Base-by-base conservation (phyloP, 2,797 vertebrate genomes). In the Malurus leucopterus region DNA sequence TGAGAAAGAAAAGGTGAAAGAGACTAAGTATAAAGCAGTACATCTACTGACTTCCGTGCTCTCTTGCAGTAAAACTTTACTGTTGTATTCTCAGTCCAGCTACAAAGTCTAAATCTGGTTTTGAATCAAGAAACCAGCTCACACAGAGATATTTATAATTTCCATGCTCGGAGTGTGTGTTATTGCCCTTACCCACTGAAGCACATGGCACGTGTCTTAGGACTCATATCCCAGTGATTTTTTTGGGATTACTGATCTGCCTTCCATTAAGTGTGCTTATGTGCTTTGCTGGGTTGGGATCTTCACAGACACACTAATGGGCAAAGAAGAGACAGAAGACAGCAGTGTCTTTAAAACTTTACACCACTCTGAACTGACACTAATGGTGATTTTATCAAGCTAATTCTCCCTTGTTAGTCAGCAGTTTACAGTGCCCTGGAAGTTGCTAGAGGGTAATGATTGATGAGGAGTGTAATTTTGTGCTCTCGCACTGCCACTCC, bases 321-420 rank as follows among this genome's bases (percentile, higher is more conserved):
- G 63, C 30, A 43, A 82, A 59, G 41, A 50, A 89, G 44, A 91
- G 53, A 85, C 36, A 82, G 69, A 75, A 68, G 83, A 92, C 64
- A 94, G 85, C 64, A 70, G 5, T 30, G 41, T 64, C 82, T 94
- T 88, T 88, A 86, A 88, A 93, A 91, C 88, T 91, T 94, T 75
- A 91, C 84, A 79, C 92, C 84, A 83, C 57, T 88, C 83, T 78
- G 62, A 95, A 65, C 75, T 93, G 94, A 95, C 95, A 95, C 88
- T 95, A 96, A 97, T 96, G 93, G 93, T 67, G 92, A 92, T 90
- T 95, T 97, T 97, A 97, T 97, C 96, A 93, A 92, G 46, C 77
- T 94, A 94, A 95, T 97, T 95, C 94, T 91, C 86, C 77, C 91
- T 90, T 84, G 91, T 94, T 93, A 95, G 92, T 91, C 94, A 91